These are phyloP conservation scores for Eristalinus sepulchralis DNA, from an alignment of 2,888 invertebrate genomes.

Conservation along the genomic window DNA sequence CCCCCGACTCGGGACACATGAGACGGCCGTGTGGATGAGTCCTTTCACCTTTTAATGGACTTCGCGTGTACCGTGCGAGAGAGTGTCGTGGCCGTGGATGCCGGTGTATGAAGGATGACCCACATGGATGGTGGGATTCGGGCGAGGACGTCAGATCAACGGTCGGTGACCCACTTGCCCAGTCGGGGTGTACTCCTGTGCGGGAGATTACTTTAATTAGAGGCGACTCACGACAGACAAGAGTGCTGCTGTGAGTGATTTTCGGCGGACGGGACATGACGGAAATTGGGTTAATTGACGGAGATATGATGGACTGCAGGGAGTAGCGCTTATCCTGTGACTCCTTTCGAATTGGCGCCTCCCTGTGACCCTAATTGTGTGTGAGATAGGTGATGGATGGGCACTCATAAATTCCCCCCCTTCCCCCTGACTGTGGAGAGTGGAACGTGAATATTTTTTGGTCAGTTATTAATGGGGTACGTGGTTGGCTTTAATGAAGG, in stretches of 20 bases:
- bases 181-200: not conserved
- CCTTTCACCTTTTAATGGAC: conserved; percentile 69
- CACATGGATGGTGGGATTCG: not conserved
- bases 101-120: not conserved
- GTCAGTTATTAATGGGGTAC: not conserved
- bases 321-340: not conserved
- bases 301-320: not conserved
- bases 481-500: no score
- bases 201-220: not conserved
- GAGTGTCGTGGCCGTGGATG: not conserved
- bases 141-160: not conserved
- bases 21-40: conserved; percentile 10
- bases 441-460: not conserved
- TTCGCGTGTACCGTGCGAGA: conserved; percentile 25
- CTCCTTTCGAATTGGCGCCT: not conserved
- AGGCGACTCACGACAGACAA: not conserved
- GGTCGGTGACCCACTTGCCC: not conserved
- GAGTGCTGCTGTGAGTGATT: not conserved
- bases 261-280: not conserved
- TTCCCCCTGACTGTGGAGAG: not conserved
- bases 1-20: not conserved
- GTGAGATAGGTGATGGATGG: not conserved
- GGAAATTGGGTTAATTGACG: not conserved
- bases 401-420: not conserved
- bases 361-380: not conserved